phyloP scores from a whole-genome alignment of 2,113 vertebrate genomes.

The Amblyornis subalaris region DNA sequence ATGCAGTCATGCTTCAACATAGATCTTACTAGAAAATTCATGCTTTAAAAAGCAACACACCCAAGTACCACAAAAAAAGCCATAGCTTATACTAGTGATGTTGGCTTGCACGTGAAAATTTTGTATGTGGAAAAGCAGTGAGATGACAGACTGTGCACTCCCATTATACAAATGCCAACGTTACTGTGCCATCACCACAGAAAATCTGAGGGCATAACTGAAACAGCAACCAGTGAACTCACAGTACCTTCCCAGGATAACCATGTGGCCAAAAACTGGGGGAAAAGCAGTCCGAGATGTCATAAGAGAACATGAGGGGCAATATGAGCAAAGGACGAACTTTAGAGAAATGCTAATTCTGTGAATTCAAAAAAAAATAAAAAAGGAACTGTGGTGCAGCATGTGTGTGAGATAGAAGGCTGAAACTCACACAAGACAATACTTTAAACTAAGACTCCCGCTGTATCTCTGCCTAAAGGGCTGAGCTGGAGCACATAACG shows the following conservation, averaged over 20 bases:
- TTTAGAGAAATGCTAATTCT: neutral
- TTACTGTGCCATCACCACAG: neutral
- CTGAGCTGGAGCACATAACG: neutral
- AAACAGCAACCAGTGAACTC: neutral
- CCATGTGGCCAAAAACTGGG: neutral
- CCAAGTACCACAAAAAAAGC: neutral
- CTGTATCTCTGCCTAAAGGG: neutral
- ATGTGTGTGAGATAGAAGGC: neutral
- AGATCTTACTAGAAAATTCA: neutral
- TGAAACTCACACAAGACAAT: neutral
- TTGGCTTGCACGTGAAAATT: neutral
- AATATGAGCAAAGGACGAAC: neutral
- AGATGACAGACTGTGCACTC: neutral
- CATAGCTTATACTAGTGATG: neutral
- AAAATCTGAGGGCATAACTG: neutral
- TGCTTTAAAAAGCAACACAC: neutral
- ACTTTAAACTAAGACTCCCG: neutral
- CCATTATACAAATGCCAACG: accelerated
- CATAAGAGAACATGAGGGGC: neutral
- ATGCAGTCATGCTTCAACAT: neutral
- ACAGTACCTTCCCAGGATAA: neutral
- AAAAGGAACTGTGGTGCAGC: neutral
- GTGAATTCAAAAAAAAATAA: neutral
- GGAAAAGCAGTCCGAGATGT: neutral
- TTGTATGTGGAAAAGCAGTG: neutral